Conservation (phyloP, 2,888 invertebrate genomes). For the Tridacna crocea region DNA sequence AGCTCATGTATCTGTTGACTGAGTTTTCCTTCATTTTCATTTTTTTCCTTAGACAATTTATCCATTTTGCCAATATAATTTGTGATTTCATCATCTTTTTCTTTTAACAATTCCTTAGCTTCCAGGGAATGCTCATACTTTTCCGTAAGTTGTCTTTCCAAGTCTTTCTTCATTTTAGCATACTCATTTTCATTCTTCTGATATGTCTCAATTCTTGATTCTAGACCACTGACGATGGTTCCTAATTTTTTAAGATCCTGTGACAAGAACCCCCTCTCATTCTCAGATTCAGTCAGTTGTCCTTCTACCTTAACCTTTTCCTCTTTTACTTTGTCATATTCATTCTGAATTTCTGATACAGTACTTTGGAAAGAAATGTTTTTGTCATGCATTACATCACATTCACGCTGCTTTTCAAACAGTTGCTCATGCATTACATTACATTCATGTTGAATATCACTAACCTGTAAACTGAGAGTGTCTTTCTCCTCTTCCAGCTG, state of each 20-base stretch:
- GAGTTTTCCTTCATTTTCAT: too few relatives aligned
- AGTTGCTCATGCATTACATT: slow-evolving; percentile 47
- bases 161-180: background rate
- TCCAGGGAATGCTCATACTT: background rate
- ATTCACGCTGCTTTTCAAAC: slow-evolving; percentile 50
- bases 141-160: background rate
- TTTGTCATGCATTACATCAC: slow-evolving; percentile 51
- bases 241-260: slow-evolving; percentile 30
- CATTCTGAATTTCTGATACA: slow-evolving; percentile 29
- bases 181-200: background rate
- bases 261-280: slow-evolving; percentile 32
- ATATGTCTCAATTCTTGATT: background rate
- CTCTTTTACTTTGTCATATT: background rate
- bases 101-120: background rate
- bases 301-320: slow-evolving; percentile 39
- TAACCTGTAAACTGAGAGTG: slow-evolving; percentile 61
- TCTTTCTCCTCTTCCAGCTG: slow-evolving; percentile 30
- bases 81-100: background rate
- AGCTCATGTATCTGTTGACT: too few relatives aligned
- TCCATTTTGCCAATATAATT: background rate
- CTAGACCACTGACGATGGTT: background rate
- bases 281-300: slow-evolving; percentile 30
- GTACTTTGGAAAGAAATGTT: slow-evolving; percentile 44
- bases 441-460: slow-evolving; percentile 66
- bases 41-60: too few relatives aligned